Evolutionary conservation across 1,140 invertebrate genomes (phyloP).

Genomic region (Calosoma granatense): DNA sequence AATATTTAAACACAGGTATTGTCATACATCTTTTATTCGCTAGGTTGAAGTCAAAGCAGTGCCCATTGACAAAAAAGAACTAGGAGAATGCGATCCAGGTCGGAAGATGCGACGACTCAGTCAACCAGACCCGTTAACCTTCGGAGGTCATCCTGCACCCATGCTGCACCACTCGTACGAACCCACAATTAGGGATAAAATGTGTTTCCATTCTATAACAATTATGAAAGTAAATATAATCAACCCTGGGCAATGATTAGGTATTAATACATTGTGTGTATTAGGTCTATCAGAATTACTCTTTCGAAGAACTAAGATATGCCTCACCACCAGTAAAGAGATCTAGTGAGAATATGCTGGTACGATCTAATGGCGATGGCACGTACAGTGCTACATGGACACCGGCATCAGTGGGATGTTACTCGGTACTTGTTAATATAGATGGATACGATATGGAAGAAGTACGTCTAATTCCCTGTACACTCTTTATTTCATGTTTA

Average conservation of each 20-base stretch:
- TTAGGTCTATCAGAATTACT: conserved; percentile 85
- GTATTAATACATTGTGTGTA: conserved; percentile 13
- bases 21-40: conserved; percentile 10
- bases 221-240: conserved; percentile 74
- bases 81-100: conserved; percentile 39
- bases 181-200: conserved; percentile 79
- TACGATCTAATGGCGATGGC: conserved; percentile 74
- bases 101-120: conserved; percentile 47
- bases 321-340: conserved; percentile 63
- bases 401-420: conserved; percentile 79
- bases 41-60: conserved; percentile 35
- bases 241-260: too few relatives aligned
- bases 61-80: conserved; percentile 50
- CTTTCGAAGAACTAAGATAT: conserved; percentile 89
- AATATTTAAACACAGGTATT: not conserved
- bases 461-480: conserved; percentile 40
- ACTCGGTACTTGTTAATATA: conserved; percentile 76
- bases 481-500: not conserved
- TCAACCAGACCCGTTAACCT: conserved; percentile 56
- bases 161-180: conserved; percentile 73
- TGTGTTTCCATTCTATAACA: conserved; percentile 88
- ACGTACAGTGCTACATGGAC: conserved; percentile 88
- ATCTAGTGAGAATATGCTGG: conserved; percentile 74
- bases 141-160: conserved; percentile 59
- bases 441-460: conserved; percentile 78